A percentile compares a stretch with the other conserved stretches of the same genome.
Evolutionary conservation across 1,140 invertebrate genomes (phyloP).

Genomic region (Holcopasites calliopsidis): DNA sequence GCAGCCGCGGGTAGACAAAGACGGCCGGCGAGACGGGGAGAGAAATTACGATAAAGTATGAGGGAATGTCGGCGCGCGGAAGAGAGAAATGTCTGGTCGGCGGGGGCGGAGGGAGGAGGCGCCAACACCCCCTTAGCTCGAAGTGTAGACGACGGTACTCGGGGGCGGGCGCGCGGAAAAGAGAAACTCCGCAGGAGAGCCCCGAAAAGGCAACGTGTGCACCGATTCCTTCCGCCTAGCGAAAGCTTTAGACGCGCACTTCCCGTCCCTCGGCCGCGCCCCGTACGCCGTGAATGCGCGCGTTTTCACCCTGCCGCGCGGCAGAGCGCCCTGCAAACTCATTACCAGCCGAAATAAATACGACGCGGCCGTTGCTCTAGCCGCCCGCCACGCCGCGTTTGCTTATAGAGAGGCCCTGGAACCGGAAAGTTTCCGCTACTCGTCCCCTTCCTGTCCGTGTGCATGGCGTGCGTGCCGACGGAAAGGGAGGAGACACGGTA

Average conservation of each 20-base stretch:
- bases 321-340: constrained; percentile 62
- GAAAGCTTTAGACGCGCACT: constrained; percentile 59
- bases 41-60: neutral
- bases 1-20: too few species aligned
- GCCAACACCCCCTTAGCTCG: constrained; percentile 60
- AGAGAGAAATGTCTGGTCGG: constrained; percentile 40
- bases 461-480: too few species aligned
- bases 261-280: constrained; percentile 26
- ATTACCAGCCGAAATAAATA: constrained; percentile 70
- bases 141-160: constrained; percentile 53
- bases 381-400: constrained; percentile 24
- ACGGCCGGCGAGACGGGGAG: neutral
- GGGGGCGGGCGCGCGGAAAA: constrained; percentile 39
- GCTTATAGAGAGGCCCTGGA: constrained; percentile 40
- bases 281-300: constrained; percentile 31
- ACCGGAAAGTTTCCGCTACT: constrained; percentile 62
- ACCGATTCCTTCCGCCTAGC: constrained; percentile 56
- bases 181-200: constrained; percentile 44
- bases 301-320: constrained; percentile 45
- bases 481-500: too few species aligned
- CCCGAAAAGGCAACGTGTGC: constrained; percentile 56
- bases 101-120: too few species aligned
- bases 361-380: constrained; percentile 48
- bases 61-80: neutral
- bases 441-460: neutral